phyloP scores from a whole-genome alignment of 2,113 vertebrate genomes.

The Mola mola region DNA sequence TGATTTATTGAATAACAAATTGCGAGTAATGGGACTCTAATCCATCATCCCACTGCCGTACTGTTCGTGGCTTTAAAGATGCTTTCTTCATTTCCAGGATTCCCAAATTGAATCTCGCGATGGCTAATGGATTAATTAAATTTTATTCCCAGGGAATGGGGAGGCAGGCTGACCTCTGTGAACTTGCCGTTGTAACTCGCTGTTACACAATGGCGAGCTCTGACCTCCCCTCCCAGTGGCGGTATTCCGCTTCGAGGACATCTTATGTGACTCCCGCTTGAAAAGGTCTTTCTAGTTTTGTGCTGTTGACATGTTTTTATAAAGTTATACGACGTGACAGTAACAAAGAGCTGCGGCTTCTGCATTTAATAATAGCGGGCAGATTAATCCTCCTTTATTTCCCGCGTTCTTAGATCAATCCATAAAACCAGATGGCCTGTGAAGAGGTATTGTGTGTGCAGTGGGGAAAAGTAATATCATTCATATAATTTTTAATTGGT shows the following conservation, averaged over 20 bases:
- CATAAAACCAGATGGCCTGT: slow-evolving; percentile 73
- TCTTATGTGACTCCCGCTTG: background rate
- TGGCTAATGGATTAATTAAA: slow-evolving; percentile 64
- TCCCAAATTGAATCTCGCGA: slow-evolving; percentile 73
- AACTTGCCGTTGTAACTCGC: background rate
- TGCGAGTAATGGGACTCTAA: slow-evolving; percentile 78
- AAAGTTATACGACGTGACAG: slow-evolving; percentile 10
- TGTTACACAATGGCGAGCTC: background rate
- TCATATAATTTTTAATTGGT: slow-evolving; percentile 81
- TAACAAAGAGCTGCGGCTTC: slow-evolving; percentile 33
- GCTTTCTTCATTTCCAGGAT: slow-evolving; percentile 65
- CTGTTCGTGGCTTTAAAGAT: slow-evolving; percentile 48
- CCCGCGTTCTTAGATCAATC: slow-evolving; percentile 71
- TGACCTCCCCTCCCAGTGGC: background rate
- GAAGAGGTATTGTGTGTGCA: slow-evolving; percentile 65
- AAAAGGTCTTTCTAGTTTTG: slow-evolving; percentile 13
- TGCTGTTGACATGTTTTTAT: slow-evolving; percentile 1
- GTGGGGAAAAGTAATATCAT: slow-evolving; percentile 71
- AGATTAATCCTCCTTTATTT: slow-evolving; percentile 76
- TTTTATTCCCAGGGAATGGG: slow-evolving; percentile 40
- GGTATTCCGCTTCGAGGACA: background rate
- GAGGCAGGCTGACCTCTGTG: slow-evolving; percentile 26
- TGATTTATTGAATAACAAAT: slow-evolving; percentile 85
- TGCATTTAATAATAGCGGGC: slow-evolving; percentile 61
- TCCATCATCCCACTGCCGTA: slow-evolving; percentile 67